Percentiles rank a stretch among this genome's conserved stretches.
Evolutionary conservation across 2,797 vertebrate genomes (phyloP).

Genomic region (Siniperca obscura): DNA sequence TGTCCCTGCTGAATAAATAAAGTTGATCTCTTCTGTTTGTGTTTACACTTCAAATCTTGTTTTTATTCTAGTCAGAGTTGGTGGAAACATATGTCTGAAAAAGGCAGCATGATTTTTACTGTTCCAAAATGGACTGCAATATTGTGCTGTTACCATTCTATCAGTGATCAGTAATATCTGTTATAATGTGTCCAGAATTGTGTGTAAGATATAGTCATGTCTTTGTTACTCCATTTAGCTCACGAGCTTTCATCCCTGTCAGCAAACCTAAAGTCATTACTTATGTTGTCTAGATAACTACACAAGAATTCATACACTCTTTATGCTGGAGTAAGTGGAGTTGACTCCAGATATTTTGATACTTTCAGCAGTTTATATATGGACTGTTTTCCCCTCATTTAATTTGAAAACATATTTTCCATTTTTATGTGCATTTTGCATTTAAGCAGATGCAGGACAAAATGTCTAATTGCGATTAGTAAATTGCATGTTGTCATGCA

Average conservation of each 20-base stretch:
- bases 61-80: not conserved
- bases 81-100: constrained; percentile 14
- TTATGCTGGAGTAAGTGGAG: constrained; percentile 41
- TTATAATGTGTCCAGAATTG: constrained; percentile 42
- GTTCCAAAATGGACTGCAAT: constrained; percentile 11
- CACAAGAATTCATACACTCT: constrained; percentile 48
- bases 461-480: constrained; percentile 23
- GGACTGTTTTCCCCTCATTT: constrained; percentile 26
- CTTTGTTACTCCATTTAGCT: constrained; percentile 32
- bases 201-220: constrained; percentile 16
- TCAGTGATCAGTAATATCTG: constrained; percentile 43
- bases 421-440: constrained; percentile 41
- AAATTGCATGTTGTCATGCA: constrained; percentile 9
- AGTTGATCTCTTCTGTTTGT: constrained; percentile 10
- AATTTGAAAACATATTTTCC: constrained; percentile 44
- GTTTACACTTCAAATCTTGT: not conserved
- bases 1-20: not conserved
- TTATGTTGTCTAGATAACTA: constrained; percentile 52
- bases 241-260: constrained; percentile 42
- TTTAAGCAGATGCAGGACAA: constrained; percentile 29
- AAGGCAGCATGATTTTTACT: constrained; percentile 20
- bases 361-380: constrained; percentile 3
- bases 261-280: constrained; percentile 58
- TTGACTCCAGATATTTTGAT: constrained; percentile 21
- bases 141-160: constrained; percentile 36